Conservation (phyloP, 2,113 vertebrate species). For the Bos taurus region DNA sequence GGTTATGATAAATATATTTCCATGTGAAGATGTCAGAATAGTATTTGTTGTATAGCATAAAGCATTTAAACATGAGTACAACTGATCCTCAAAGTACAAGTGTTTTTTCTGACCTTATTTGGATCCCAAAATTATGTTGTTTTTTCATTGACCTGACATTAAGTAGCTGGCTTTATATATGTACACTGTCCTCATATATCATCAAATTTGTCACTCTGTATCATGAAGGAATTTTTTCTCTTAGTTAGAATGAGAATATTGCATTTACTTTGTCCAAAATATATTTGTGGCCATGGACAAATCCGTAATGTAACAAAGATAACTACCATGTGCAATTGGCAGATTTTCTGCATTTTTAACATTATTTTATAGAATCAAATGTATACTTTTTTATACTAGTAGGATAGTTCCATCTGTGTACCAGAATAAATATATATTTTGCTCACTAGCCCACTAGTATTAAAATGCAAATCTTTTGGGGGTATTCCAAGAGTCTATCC, state of each 20-base stretch:
- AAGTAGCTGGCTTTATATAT: background rate
- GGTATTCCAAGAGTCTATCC: background rate
- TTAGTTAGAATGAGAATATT: background rate
- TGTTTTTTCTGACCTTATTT: background rate
- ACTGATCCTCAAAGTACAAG: background rate
- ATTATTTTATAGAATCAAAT: background rate
- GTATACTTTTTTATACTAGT: background rate
- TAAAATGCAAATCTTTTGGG: background rate
- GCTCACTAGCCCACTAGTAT: background rate
- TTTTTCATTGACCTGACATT: background rate
- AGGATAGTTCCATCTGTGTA: background rate
- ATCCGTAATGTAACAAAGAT: background rate
- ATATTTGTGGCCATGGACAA: background rate
- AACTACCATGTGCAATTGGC: background rate
- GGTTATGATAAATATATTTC: background rate
- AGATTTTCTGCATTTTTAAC: background rate
- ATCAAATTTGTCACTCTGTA: background rate
- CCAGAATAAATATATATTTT: background rate
- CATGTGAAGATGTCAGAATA: background rate
- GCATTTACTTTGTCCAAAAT: background rate
- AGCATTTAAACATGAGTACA: background rate
- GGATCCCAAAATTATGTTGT: background rate
- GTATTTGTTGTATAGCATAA: background rate
- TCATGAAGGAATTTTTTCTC: background rate
- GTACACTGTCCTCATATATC: background rate